Base-by-base conservation (phyloP, 2,113 vertebrate species). In the Neolamprologus cancellatus region DNA sequence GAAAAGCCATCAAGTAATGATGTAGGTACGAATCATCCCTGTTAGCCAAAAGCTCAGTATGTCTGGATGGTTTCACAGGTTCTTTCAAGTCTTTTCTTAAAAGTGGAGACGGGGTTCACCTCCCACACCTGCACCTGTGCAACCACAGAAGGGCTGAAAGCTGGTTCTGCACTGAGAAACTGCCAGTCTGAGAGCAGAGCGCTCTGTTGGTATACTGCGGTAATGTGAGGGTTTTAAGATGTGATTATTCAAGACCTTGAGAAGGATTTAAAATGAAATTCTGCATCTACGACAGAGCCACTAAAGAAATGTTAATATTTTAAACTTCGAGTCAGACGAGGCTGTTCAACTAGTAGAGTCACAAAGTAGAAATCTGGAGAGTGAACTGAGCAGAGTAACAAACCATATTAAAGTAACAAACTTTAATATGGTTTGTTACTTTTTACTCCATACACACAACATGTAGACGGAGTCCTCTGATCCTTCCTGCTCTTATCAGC, bases 51-150 rank as follows among this genome's bases (percentile, higher is more conserved):
- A 10, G 57, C 25, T 52, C 5, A 25, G 55, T 3, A 20, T 2
- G 12, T 66, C 11, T 39, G 11, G 12, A 41, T 71, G 36, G 20
- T 71, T 44, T 71, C 36, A 71, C 4, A 15, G 13, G 18, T 39
- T 20, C 0, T 66, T 20, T 39, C 32, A 39, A 3, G 4, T 39
- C n/a, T 66, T 66, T 39, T 39, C 34, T 39, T 66, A 66, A 39
- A 66, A 23, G 0, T 64, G 30, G 0, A 64, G 59, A n/a, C 3
- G 0, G 10, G 0, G 59, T 39, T 8, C 4, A 5, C 3, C 61
- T 39, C 61, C 59, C 28, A 61, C 0, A 61, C 61, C 12, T 13
- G 18, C 18, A 8, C 32, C 30, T n/a, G 36, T 41, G 39, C 12
- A 41, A 0, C 6, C 61, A 39, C 34, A 66, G 32, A 1, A 5